Conservation (phyloP, 2,888 invertebrate genomes). For the Phortica magna region DNA sequence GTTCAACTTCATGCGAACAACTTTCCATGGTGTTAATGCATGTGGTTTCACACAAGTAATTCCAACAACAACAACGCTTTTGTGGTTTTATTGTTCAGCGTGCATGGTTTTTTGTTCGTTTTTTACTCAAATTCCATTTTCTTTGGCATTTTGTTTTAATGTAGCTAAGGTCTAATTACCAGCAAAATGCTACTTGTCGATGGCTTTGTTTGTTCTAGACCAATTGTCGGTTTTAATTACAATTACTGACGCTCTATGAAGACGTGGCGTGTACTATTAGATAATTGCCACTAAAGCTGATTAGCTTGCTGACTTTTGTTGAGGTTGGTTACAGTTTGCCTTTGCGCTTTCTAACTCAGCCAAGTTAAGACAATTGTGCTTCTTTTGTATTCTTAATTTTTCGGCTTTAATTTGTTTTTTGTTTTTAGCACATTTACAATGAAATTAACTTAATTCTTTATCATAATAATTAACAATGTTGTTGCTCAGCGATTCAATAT, state of each 20-base stretch:
- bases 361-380: slow-evolving; percentile 38
- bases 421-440: slow-evolving; percentile 41
- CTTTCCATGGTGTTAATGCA: slow-evolving; percentile 46
- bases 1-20: slow-evolving; percentile 28
- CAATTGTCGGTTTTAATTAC: slow-evolving; percentile 50
- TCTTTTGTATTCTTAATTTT: slow-evolving; percentile 36
- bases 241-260: neutral
- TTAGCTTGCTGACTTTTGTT: slow-evolving; percentile 22
- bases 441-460: slow-evolving; percentile 54
- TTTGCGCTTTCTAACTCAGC: slow-evolving; percentile 60
- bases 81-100: slow-evolving; percentile 44
- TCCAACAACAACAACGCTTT: slow-evolving; percentile 41
- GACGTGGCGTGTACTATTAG: slow-evolving; percentile 42
- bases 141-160: slow-evolving; percentile 26
- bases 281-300: slow-evolving; percentile 49
- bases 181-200: slow-evolving; percentile 35
- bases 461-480: slow-evolving; percentile 24
- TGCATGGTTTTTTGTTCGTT: slow-evolving; percentile 6
- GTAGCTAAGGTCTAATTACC: slow-evolving; percentile 51
- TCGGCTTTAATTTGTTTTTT: slow-evolving; percentile 29
- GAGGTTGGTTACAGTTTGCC: slow-evolving; percentile 32
- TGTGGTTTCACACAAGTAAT: neutral
- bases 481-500: slow-evolving; percentile 35
- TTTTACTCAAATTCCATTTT: neutral
- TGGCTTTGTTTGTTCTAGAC: slow-evolving; percentile 37